Evolutionary conservation across 1,140 invertebrate species (phyloP).

Genomic region (Musca vetustissima): DNA sequence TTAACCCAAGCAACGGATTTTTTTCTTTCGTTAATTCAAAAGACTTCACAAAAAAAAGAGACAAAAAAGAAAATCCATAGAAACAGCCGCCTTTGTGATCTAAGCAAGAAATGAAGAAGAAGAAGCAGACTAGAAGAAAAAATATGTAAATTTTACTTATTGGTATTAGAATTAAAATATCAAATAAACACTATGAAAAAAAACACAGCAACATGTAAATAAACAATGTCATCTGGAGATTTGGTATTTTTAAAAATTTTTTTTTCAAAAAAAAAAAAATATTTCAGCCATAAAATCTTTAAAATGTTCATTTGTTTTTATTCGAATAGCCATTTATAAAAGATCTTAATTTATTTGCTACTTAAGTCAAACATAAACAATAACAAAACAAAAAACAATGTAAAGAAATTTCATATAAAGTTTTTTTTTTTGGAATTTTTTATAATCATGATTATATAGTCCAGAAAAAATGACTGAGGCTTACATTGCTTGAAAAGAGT

Average conservation of each 20-base stretch:
- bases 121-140: not conserved
- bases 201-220: not conserved
- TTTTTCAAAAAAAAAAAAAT: too few species aligned
- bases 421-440: too few species aligned
- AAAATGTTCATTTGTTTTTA: not conserved
- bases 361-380: not conserved
- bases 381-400: too few species aligned
- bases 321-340: not conserved
- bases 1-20: too few species aligned
- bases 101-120: not conserved
- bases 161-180: constrained; percentile 8
- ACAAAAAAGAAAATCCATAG: not conserved
- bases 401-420: too few species aligned
- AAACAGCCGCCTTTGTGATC: not conserved
- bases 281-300: not conserved
- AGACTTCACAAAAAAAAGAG: not conserved
- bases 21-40: too few species aligned
- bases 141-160: not conserved
- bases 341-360: constrained; percentile 9
- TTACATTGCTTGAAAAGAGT: too few species aligned
- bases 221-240: not conserved
- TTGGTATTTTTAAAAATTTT: too few species aligned
- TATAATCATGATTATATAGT: too few species aligned
- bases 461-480: too few species aligned
- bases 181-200: not conserved